Percentiles rank a stretch among this genome's conserved stretches.
Conservation (phyloP, 2,888 invertebrate species). For the Caenorhabditis sp. region DNA sequence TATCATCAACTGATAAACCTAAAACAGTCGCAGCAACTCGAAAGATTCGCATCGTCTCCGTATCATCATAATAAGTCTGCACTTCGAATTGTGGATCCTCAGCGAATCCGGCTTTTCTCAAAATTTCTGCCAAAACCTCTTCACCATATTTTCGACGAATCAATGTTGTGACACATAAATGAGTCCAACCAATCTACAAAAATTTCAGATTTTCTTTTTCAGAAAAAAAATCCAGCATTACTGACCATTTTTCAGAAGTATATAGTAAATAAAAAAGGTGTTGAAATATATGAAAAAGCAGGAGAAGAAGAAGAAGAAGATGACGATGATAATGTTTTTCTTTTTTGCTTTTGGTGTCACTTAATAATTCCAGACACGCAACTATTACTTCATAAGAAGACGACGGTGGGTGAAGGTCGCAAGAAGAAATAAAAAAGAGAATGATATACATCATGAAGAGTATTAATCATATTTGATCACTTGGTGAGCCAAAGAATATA, state of each 20-base stretch:
- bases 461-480: no score
- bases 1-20: conserved; percentile 58
- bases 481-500: no score
- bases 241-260: no score
- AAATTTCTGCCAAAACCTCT: conserved; percentile 55
- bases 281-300: no score
- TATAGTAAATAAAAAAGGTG: no score
- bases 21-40: conserved; percentile 56
- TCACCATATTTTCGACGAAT: conserved; percentile 56
- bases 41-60: conserved; percentile 64
- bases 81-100: conserved; percentile 56
- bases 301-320: no score
- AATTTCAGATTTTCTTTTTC: neutral
- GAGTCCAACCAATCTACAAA: conserved; percentile 66
- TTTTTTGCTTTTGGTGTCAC: no score
- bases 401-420: no score
- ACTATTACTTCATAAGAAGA: no score
- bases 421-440: neutral
- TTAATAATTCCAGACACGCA: no score
- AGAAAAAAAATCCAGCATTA: no score
- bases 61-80: conserved; percentile 61
- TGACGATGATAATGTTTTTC: no score
- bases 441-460: neutral
- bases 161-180: conserved; percentile 53
- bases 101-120: conserved; percentile 59